A percentile compares a stretch with the other conserved stretches of the same genome.
These are phyloP conservation scores for Drosophila sucinea DNA, from an alignment of 1,140 invertebrate species.

Conservation along the genomic window DNA sequence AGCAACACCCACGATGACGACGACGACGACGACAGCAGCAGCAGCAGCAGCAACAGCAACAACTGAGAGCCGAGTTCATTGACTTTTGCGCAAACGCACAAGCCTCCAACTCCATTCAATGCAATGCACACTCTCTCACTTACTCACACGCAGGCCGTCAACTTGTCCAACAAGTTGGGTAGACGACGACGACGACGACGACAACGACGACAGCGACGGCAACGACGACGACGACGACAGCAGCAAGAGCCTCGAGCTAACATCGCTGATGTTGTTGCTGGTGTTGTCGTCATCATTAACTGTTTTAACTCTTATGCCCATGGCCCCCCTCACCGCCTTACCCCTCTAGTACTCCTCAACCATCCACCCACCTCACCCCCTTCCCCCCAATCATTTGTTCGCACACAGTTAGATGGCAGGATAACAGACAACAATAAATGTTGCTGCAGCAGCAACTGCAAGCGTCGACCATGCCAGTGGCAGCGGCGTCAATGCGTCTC, in stretches of 20 bases:
- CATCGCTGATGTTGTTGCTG: background rate
- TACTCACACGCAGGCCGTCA: conserved; percentile 76
- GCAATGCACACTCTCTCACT: conserved; percentile 59
- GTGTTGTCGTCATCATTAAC: conserved; percentile 60
- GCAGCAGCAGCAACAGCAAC: conserved; percentile 23
- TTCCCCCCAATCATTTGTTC: conserved; percentile 38
- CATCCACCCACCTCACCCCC: background rate
- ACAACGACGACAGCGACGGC: conserved; percentile 28
- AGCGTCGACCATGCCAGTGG: conserved; percentile 64
- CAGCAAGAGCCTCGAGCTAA: conserved; percentile 46
- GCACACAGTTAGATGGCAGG: conserved; percentile 52
- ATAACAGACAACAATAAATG: conserved; percentile 41
- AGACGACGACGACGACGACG: conserved; percentile 51
- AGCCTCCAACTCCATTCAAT: conserved; percentile 76
- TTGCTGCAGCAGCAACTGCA: conserved; percentile 27
- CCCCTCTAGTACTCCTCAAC: too few species aligned
- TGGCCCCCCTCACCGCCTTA: conserved; percentile 27
- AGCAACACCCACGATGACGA: background rate
- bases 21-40: conserved; percentile 38
- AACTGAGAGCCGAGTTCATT: conserved; percentile 65
- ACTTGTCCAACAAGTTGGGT: conserved; percentile 80
- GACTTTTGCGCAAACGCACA: conserved; percentile 80
- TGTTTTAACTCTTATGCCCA: conserved; percentile 19
- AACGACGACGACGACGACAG: conserved; percentile 23
- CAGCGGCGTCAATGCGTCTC: conserved; percentile 78